Evolutionary conservation across 1,140 invertebrate species (phyloP), one percentile per base, ranked within the genome.

Genomic region (Euwallacea similis): DNA sequence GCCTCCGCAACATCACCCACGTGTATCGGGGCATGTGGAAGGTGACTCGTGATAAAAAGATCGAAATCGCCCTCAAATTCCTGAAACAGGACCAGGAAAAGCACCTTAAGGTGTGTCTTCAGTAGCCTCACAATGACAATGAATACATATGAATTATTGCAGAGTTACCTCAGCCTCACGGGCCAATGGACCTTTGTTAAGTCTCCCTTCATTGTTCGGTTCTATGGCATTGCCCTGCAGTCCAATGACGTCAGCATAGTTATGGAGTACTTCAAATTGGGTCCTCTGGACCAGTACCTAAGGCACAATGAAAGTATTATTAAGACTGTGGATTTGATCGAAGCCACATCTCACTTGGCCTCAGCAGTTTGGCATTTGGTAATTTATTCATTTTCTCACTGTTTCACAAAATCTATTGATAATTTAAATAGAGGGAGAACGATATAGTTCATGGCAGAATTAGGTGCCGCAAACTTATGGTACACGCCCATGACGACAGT

Each of bases 371-470:
- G 89, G 89, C 89, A 93, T 82, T 81, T 94, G 80, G 89, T 91
- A 82, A 50, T 54, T 2, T 21, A 59, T 44, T 64, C 50, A 53
- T 6, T 56, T 50, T n/a, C 2, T 33, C 21, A 11, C 1, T 42
- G 10, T 10, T 42, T 46, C 44, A 11, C 21, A 33, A 33, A 33
- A 33, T 33, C 21, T 33, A 33, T 33, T 33, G 21, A 33, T 33
- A 33, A 33, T 64, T 59, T 62, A 66, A 2, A 63, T 47, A 90
- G 88, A 88, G 90, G 77, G 91, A 94, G 78, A 89, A 90, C 73
- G 86, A 88, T 43, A 86, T 94, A 44, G 87, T 92, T 56, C 94
- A 96, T 84, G 93, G 92, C n/a, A 90, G 89, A 71, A 91, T 97
- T 66, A 85, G 94, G 55, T 95, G 93, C 81, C 85, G 88, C n/a